Conservation (phyloP, 2,888 invertebrate species). For the Euclidia mi region DNA sequence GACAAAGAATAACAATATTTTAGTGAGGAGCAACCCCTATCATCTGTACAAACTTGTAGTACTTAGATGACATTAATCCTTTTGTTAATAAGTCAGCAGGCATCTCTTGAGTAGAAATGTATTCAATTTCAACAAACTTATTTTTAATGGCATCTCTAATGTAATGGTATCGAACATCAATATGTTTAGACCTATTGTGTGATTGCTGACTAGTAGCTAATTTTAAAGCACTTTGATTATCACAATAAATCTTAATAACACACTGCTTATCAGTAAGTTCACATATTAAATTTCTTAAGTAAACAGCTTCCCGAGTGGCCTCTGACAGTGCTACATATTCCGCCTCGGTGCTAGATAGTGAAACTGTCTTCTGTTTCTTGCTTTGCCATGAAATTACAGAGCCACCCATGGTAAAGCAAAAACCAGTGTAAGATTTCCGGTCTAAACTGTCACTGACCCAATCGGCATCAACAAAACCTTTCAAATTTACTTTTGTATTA, state of each 20-base stretch:
- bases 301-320: conserved; percentile 15
- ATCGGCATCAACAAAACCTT: too few species aligned
- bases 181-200: conserved; percentile 11
- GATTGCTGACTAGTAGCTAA: conserved; percentile 9
- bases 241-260: too few species aligned
- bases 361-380: conserved; percentile 14
- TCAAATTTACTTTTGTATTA: too few species aligned
- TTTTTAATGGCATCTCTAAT: conserved; percentile 11
- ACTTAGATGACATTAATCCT: neutral
- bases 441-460: too few species aligned
- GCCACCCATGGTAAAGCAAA: conserved; percentile 9
- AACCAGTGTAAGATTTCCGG: too few species aligned
- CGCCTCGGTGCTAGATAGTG: too few species aligned
- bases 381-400: conserved; percentile 15
- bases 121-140: conserved; percentile 1
- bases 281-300: too few species aligned
- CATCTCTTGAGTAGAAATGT: conserved; percentile 5
- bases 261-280: too few species aligned
- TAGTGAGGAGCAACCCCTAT: neutral
- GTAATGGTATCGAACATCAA: conserved; percentile 14
- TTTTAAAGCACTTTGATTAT: too few species aligned
- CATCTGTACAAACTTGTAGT: neutral
- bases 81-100: conserved; percentile 10
- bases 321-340: conserved; percentile 22
- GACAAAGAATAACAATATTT: neutral